Evolutionary conservation across 2,888 invertebrate species (phyloP).

Genomic region (Drosophila hamatofila): DNA sequence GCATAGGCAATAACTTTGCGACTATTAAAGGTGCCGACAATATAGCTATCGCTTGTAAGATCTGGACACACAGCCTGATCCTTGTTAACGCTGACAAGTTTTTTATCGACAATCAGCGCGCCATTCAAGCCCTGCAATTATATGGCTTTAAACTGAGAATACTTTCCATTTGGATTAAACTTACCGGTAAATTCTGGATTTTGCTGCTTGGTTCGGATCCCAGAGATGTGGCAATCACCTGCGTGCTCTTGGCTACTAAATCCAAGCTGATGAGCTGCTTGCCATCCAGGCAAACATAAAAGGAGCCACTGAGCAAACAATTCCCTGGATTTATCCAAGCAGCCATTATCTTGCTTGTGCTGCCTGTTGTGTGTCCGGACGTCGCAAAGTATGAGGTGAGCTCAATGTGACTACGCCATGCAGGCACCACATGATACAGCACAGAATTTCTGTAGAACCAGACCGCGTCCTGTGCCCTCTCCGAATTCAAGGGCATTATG

Average conservation of each 20-base stretch:
- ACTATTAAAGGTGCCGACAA: conserved; percentile 75
- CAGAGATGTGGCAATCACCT: conserved; percentile 84
- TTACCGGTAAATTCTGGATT: conserved; percentile 76
- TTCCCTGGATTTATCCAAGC: conserved; percentile 87
- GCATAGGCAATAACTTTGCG: conserved; percentile 85
- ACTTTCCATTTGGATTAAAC: background rate
- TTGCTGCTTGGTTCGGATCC: conserved; percentile 82
- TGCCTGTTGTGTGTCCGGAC: conserved; percentile 86
- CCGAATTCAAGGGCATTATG: conserved; percentile 84
- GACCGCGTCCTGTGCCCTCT: conserved; percentile 85
- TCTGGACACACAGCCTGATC: conserved; percentile 82
- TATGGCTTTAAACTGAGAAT: background rate
- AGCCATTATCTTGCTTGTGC: conserved; percentile 87
- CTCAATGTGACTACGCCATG: conserved; percentile 88
- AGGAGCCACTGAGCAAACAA: conserved; percentile 88
- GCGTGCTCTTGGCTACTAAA: conserved; percentile 86
- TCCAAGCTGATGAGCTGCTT: conserved; percentile 88
- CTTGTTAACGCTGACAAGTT: conserved; percentile 82
- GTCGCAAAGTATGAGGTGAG: conserved; percentile 88
- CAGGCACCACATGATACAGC: conserved; percentile 88
- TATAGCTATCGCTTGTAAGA: conserved; percentile 81
- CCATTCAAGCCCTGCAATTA: conserved; percentile 82
- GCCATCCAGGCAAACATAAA: conserved; percentile 88
- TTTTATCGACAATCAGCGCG: conserved; percentile 83
- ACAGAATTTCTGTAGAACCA: conserved; percentile 88